Evolutionary conservation across 2,888 invertebrate species (phyloP), one percentile per base, ranked within the genome.

Genomic region (Noctua comes): DNA sequence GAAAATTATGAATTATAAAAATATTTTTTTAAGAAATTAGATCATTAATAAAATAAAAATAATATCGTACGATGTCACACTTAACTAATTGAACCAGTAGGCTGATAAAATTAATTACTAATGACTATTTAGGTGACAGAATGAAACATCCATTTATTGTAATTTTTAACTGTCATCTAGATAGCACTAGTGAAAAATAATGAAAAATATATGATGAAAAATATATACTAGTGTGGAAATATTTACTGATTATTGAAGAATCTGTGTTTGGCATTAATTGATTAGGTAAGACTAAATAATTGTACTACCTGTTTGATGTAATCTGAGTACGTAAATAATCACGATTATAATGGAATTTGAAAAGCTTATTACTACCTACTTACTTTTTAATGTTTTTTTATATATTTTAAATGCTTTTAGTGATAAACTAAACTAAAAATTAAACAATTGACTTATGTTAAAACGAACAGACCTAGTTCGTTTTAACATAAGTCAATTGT

Each of bases 201-300:
- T 79, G 68, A 74, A 62, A 74, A 74, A 59, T 73, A 66, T 65
- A 40, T 59, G 51, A 68, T 79, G 68, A 74, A 62, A 74, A 74
- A 59, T 73, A 66, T 65, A 40, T 59, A 40, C 31, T 2, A 24
- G 66, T 51, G 66, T 65, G 24, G 24, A 80, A 21, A 31, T 73
- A 59, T 80, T 73, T 11, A 68, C 59, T 18, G 48, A 48, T 21
- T n/a, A 48, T 48, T 43, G 48, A 79, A 31, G 11, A 43, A 54
- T 31, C 13, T 21, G 21, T 69, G 69, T n/a, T 21, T 48, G 46
- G 8, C 36, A 48, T 3, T 27, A 40, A 72, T 73, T 40, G 21
- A 72, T 51, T 40, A 72, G 21, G 27, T 16, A 3, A 27, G 16
- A 48, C 16, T 59, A 27, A n/a, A 46, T 75, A 75, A 75, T 73